Percentiles rank a stretch among this genome's conserved stretches.
Evolutionary conservation across 2,797 vertebrate species (phyloP).

Genomic region (Helicolenus hilgendorfi): DNA sequence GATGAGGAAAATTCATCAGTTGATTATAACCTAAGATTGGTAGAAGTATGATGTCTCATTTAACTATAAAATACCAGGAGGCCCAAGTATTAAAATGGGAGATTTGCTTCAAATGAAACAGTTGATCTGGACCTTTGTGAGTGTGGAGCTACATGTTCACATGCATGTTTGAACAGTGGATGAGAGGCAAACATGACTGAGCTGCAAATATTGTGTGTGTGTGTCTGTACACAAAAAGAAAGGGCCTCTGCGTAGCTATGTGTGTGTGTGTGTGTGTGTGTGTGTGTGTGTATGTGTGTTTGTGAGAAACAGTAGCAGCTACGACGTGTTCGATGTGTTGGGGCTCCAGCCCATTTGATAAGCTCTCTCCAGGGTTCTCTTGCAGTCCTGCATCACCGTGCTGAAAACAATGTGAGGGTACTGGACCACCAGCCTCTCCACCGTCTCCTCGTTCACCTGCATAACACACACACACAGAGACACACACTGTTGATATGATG

Average conservation of each 20-base stretch:
- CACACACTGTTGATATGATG: not conserved
- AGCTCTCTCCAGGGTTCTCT: conserved; percentile 98
- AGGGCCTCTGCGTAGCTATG: conserved; percentile 15
- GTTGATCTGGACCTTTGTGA: conserved; percentile 23
- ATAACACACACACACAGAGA: conserved; percentile 16
- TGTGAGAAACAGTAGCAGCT: conserved; percentile 76
- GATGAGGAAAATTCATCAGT: not conserved
- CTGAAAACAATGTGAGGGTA: conserved; percentile 99
- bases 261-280: conserved; percentile 13
- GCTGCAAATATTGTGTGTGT: conserved; percentile 49
- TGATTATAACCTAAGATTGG: not conserved
- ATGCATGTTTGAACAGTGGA: conserved; percentile 69
- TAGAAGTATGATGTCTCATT: not conserved
- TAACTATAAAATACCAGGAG: conserved; percentile 36
- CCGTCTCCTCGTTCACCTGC: conserved; percentile 97
- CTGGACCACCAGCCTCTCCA: conserved; percentile 97
- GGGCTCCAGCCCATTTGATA: conserved; percentile 99
- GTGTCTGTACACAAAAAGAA: conserved; percentile 45
- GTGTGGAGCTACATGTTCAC: conserved; percentile 63
- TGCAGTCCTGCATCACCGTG: conserved; percentile 99
- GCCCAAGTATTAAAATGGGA: conserved; percentile 32
- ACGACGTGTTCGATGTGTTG: conserved; percentile 94
- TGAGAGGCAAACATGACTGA: conserved; percentile 57
- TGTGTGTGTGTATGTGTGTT: conserved; percentile 5
- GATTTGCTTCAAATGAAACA: conserved; percentile 32